Percentiles rank a stretch among this genome's conserved stretches.
Conservation (phyloP, 2,888 invertebrate genomes). For the Apodemia hepburni region DNA sequence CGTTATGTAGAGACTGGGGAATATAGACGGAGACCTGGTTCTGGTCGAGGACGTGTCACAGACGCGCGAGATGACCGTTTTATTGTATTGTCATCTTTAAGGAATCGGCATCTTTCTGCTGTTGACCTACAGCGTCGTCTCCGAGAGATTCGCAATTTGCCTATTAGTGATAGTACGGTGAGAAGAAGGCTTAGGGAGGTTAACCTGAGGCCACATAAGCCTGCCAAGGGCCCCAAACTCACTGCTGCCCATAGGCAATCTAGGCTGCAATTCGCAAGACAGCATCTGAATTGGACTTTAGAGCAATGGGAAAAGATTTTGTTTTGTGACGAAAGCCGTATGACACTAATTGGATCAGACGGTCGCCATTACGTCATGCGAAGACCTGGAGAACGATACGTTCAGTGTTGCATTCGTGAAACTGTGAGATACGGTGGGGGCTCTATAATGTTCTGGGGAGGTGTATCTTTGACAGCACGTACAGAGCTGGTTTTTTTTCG, state of each 20-base stretch:
- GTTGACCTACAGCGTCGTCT: too few species aligned
- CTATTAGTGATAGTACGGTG: too few species aligned
- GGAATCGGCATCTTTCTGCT: neutral
- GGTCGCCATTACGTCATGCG: neutral
- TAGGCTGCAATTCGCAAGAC: too few species aligned
- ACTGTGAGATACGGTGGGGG: neutral
- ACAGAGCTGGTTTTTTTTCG: neutral
- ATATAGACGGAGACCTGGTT: neutral
- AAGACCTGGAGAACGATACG: neutral
- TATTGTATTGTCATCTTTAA: neutral
- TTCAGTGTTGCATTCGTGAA: neutral
- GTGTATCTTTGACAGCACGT: neutral
- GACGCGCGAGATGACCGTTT: neutral
- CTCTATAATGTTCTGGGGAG: neutral
- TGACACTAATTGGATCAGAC: neutral
- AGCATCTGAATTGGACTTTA: too few species aligned
- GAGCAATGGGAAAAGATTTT: too few species aligned
- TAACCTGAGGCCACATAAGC: too few species aligned
- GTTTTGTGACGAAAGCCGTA: too few species aligned
- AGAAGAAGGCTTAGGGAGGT: too few species aligned
- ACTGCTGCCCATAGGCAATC: too few species aligned
- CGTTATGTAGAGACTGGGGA: neutral
- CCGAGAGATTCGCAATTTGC: too few species aligned
- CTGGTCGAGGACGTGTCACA: neutral
- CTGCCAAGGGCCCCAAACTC: too few species aligned